Percentiles rank a stretch among this genome's conserved stretches.
Evolutionary conservation across 2,797 vertebrate species (phyloP).

Genomic region (Ctenopoma kingsleyae): DNA sequence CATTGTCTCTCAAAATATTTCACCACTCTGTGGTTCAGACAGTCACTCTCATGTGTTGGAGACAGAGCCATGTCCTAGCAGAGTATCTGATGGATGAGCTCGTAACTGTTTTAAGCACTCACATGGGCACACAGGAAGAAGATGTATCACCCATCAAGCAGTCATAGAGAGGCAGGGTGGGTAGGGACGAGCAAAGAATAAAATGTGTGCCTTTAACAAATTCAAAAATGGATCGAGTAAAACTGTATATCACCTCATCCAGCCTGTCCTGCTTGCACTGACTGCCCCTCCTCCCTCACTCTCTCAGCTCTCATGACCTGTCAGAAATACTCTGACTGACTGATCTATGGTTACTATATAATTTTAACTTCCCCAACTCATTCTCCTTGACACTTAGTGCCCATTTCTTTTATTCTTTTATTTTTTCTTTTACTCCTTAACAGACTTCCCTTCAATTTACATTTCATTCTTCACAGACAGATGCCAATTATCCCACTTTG

Average conservation of each 20-base stretch:
- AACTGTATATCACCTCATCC: conserved; percentile 52
- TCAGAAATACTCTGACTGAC: conserved; percentile 54
- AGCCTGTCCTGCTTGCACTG: conserved; percentile 32
- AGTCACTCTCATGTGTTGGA: conserved; percentile 32
- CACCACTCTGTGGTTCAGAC: conserved; percentile 12
- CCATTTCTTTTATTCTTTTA: conserved; percentile 7
- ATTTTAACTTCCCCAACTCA: conserved; percentile 11
- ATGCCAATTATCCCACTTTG: conserved; percentile 14
- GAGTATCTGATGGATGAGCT: conserved; percentile 72
- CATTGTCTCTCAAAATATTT: conserved; percentile 36
- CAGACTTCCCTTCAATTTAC: conserved; percentile 1
- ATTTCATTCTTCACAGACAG: conserved; percentile 19
- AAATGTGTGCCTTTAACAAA: conserved; percentile 60
- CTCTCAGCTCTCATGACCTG: conserved; percentile 43
- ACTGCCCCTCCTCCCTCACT: conserved; percentile 27
- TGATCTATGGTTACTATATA: conserved; percentile 26
- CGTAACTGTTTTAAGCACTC: conserved; percentile 68
- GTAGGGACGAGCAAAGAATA: conserved; percentile 36
- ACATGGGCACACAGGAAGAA: conserved; percentile 57
- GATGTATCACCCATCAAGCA: conserved; percentile 66
- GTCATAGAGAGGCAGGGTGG: conserved; percentile 8
- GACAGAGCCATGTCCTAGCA: conserved; percentile 38
- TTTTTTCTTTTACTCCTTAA: background rate
- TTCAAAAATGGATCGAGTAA: conserved; percentile 44
- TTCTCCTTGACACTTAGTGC: conserved; percentile 21